Conservation (phyloP, 2,888 invertebrate genomes). For the Drosophila neonasuta region DNA sequence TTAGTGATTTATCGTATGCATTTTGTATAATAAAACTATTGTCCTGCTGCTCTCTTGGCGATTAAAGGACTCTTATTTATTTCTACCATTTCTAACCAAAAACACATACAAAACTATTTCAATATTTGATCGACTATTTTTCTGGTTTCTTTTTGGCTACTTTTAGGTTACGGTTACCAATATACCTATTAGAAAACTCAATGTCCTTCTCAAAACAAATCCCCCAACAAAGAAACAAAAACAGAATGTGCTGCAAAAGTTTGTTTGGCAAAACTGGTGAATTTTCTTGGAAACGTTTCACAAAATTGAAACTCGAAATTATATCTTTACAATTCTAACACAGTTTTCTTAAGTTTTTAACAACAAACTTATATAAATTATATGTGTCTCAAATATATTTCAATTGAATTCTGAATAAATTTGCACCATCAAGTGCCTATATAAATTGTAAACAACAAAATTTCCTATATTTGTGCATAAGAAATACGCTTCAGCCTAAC, state of each 20-base stretch:
- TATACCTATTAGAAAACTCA: slow-evolving; percentile 63
- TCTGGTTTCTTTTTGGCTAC: slow-evolving; percentile 48
- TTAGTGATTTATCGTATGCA: slow-evolving; percentile 57
- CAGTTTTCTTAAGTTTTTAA: slow-evolving; percentile 31
- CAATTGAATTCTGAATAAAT: slow-evolving; percentile 40
- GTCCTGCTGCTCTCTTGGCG: slow-evolving; percentile 14
- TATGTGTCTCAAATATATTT: slow-evolving; percentile 16
- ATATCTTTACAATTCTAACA: slow-evolving; percentile 28
- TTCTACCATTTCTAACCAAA: slow-evolving; percentile 2
- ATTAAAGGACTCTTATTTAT: slow-evolving; percentile 7
- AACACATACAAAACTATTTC: slow-evolving; percentile 1
- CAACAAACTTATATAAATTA: slow-evolving; percentile 23
- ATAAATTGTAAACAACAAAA: slow-evolving; percentile 5
- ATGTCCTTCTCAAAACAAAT: slow-evolving; percentile 40
- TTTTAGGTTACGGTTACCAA: slow-evolving; percentile 73
- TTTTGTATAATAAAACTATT: slow-evolving; percentile 46
- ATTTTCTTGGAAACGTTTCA: slow-evolving; percentile 24
- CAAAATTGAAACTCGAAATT: slow-evolving; percentile 9
- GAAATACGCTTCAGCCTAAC: slow-evolving; percentile 64
- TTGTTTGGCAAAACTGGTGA: slow-evolving; percentile 49
- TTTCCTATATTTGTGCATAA: slow-evolving; percentile 14
- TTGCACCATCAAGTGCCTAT: slow-evolving; percentile 26
- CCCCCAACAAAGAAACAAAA: not conserved
- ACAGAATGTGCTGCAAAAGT: slow-evolving; percentile 48
- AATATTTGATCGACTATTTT: slow-evolving; percentile 32